Percentiles rank a stretch among this genome's conserved stretches.
phyloP scores from a whole-genome alignment of 1,140 invertebrate species.

The Agrilus planipennis region DNA sequence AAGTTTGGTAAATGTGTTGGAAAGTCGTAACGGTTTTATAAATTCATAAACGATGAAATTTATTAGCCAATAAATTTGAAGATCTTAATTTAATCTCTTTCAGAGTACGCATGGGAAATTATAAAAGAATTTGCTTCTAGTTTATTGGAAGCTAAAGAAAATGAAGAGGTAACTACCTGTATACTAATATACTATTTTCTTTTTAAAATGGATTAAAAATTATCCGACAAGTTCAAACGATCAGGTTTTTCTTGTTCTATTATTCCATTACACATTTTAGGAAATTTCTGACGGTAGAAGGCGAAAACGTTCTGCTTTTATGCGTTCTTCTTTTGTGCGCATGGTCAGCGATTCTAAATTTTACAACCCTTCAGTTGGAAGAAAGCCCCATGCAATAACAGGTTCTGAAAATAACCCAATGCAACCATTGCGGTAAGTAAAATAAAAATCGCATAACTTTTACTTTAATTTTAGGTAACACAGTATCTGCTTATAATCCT shows the following conservation, averaged over 20 bases:
- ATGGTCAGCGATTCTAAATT: conserved; percentile 97
- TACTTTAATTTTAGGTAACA: no score
- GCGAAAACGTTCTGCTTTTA: conserved; percentile 68
- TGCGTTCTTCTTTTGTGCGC: conserved; percentile 88
- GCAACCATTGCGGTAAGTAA: conserved; percentile 34
- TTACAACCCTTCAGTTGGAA: conserved; percentile 75
- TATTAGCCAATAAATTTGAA: no score
- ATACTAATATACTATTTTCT: no score
- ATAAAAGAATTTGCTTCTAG: conserved; percentile 78
- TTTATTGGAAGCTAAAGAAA: conserved; percentile 55
- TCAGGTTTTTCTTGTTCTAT: no score
- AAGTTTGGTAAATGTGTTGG: no score
- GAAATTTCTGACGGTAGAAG: conserved; percentile 41
- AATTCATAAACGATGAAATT: no score
- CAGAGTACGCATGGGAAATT: conserved; percentile 81
- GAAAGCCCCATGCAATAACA: conserved; percentile 35
- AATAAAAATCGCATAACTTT: no score
- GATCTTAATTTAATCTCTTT: no score
- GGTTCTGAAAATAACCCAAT: conserved; percentile 34
- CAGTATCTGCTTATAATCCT: background rate
- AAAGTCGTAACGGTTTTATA: no score
- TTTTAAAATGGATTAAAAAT: no score
- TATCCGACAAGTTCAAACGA: no score
- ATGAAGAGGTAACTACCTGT: conserved; percentile 37
- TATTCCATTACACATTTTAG: no score